Base-by-base conservation (phyloP, 2,888 invertebrate genomes). In the Tetragonula carbonaria region DNA sequence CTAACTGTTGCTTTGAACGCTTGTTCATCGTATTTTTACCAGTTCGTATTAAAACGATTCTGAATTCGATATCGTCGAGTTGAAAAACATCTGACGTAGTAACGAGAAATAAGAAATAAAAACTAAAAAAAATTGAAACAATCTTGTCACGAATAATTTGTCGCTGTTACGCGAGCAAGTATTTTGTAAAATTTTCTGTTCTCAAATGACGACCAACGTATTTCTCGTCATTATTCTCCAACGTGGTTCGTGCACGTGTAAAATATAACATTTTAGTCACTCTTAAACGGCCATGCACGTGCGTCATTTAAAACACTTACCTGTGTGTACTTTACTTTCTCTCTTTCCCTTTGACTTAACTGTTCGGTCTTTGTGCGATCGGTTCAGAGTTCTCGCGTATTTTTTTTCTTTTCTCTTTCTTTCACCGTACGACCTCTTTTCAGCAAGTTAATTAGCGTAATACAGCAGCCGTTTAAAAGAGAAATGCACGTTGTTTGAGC, bases 221-320 rank as follows among this genome's bases (percentile, higher is more conserved):
- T 62, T 62, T 8, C 16, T 28, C 16, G 3, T 16, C 23, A 18
- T 16, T 28, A 45, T 23, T 23, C 51, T 68, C 38, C 18, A 68
- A 28, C 18, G 18, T 18, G 28, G 50, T 18, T 51, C 51, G 8
- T 51, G 13, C 51, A 28, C 50, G 28, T 51, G 51, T 68, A 68
- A 70, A 8, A 28, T 70, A 53, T 70, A 53, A 70, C 28, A 28
- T 70, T 70, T 53, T 33, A 70, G 28, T 14, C 53, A 53, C 70
- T 53, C 33, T 53, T 70, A 70, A 53, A 53, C 59, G 45, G 11
- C 18, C 5, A 1, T 71, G 38, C 18, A 62, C 28, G 18, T 33
- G 59, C 59, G 71, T 45, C 72, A 51, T 21, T 70, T 70, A 53
- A 70, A 68, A 70, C 28, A 70, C 53, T 38, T 23, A 28, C 57